Base-by-base conservation (phyloP, 1,140 invertebrate genomes). In the Ctenoplectra terminalis region DNA sequence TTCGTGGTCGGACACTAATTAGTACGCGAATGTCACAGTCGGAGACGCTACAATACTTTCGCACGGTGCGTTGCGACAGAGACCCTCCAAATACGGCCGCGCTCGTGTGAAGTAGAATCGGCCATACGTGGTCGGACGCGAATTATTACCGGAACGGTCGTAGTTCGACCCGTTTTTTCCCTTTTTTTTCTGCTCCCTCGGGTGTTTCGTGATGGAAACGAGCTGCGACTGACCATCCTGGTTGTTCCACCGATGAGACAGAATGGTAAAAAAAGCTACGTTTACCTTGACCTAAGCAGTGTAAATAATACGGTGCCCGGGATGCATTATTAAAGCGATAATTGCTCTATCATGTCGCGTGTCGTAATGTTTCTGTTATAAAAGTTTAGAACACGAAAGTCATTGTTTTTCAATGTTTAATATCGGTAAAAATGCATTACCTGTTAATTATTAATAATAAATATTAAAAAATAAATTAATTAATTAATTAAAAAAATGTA, bases 221-320 rank as follows among this genome's bases (percentile, higher is more conserved):
- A 31, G 3, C 13, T 8, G 13, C 2, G 52, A n/a, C 0, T 58
- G 3, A 20, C 11, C 31, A 2, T 75, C 4, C 8, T 2, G 34
- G 13, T 40, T 52, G 46, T 63, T 54, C 63, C 34, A 34, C 11
- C 48, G 7, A 46, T 2, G 46, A 63, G 23, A 40, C 29, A 11
- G 31, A 8, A 29, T 46, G 5, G 15, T 4, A 40, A 56, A 69
- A 58, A 34, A 40, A 29, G 13, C 31, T 34, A 13, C n/a, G 9
- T 26, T 63, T 48, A 26, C 77, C 77, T 80, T 80, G 70, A 80
- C 77, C 46, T 29, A n/a, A 6, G 26, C 5, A 34, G 29, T 13
- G 17, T 31, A 43, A 34, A 54, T 37, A 29, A 58, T 37, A 6
- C 34, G 34, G 1, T 43, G 48, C 23, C 31, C 17, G 67, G 23